Conservation (phyloP, 2,113 vertebrate species). For the Geococcyx californianus region DNA sequence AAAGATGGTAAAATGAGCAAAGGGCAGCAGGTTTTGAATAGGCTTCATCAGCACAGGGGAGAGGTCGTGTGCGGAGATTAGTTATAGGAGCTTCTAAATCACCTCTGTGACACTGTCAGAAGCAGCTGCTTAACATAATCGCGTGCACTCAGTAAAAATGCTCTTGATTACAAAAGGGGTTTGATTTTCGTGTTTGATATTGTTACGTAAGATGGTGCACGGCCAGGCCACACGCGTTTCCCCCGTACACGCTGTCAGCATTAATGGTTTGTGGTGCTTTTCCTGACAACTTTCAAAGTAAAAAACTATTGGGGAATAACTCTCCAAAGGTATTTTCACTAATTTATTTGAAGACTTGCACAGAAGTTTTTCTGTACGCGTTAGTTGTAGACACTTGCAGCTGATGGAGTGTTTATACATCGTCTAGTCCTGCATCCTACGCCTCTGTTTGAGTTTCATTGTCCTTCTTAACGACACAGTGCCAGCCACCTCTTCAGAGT, state of each 20-base stretch:
- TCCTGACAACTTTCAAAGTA: constrained; percentile 63
- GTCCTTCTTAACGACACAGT: neutral
- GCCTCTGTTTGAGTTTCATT: neutral
- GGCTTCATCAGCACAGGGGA: constrained; percentile 95
- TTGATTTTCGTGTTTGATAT: constrained; percentile 78
- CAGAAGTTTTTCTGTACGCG: neutral
- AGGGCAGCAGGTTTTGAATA: constrained; percentile 92
- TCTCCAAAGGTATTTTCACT: constrained; percentile 53
- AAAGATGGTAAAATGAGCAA: constrained; percentile 78
- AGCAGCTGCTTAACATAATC: constrained; percentile 93
- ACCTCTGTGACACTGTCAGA: constrained; percentile 87
- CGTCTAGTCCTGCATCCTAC: neutral
- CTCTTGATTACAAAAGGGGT: constrained; percentile 89
- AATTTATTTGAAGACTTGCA: constrained; percentile 33
- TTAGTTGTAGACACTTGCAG: neutral
- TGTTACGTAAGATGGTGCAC: constrained; percentile 71
- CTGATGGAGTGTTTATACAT: neutral
- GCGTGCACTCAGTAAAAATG: constrained; percentile 97
- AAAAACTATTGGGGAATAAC: constrained; percentile 38
- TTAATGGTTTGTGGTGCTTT: constrained; percentile 66
- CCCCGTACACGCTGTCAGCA: constrained; percentile 58
- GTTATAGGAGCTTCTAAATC: constrained; percentile 88
- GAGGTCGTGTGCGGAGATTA: constrained; percentile 90
- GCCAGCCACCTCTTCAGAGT: neutral
- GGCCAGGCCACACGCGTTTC: constrained; percentile 66